Evolutionary conservation across 2,797 vertebrate species (phyloP).

Genomic region (Melanogrammus aeglefinus): DNA sequence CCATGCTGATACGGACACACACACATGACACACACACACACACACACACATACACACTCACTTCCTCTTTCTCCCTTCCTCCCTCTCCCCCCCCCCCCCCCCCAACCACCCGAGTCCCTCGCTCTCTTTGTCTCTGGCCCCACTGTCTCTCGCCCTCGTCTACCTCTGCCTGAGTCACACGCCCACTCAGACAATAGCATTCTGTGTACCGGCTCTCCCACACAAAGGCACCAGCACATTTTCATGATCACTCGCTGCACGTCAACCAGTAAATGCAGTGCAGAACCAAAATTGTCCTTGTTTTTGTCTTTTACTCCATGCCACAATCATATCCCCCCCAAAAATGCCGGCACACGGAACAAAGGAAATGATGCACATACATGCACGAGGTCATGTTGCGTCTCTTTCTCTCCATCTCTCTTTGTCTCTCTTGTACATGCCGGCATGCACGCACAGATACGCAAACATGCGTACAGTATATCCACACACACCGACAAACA

Average conservation of each 20-base stretch:
- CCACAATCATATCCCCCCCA: background rate
- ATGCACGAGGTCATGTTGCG: background rate
- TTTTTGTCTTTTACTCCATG: background rate
- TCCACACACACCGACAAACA: no score
- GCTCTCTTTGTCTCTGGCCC: constrained; percentile 63
- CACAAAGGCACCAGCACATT: constrained; percentile 58
- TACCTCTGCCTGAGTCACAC: constrained; percentile 69
- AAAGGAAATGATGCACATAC: background rate
- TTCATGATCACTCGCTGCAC: background rate
- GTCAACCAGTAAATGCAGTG: background rate
- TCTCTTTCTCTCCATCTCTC: background rate
- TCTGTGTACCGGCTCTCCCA: constrained; percentile 62
- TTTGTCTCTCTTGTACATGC: background rate
- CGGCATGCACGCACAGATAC: background rate
- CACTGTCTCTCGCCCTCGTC: constrained; percentile 60
- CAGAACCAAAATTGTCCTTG: background rate
- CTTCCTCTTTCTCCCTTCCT: constrained; percentile 17
- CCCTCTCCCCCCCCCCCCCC: constrained; percentile 22
- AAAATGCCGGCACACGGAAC: constrained; percentile 33
- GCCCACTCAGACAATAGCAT: constrained; percentile 71
- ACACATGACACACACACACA: constrained; percentile 8
- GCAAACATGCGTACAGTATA: background rate
- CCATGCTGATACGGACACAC: constrained; percentile 47
- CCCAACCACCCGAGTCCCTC: no score
- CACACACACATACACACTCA: background rate